A percentile compares a stretch with the other conserved stretches of the same genome.
These are phyloP conservation scores for Nemurella pictetii DNA, from an alignment of 2,888 invertebrate species.

Conservation along the genomic window DNA sequence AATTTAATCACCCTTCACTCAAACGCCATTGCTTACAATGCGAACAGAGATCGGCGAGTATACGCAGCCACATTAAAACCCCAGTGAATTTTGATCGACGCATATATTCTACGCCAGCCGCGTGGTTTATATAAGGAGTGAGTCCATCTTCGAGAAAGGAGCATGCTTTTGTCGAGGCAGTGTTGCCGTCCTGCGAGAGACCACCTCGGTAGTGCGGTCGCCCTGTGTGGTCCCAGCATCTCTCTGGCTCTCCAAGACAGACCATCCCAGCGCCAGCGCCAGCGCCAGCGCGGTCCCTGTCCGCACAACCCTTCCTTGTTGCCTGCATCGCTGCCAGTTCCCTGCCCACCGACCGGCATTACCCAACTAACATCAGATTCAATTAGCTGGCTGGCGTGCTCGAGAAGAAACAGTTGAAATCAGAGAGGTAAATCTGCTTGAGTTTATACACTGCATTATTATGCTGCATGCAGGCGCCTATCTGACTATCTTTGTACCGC, in stretches of 20 bases:
- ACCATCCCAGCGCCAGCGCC: neutral
- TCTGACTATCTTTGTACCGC: too few species aligned
- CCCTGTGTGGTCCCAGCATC: neutral
- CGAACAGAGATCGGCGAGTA: too few species aligned
- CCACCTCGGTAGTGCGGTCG: neutral
- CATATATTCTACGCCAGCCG: neutral
- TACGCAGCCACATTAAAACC: too few species aligned
- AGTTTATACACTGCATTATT: neutral
- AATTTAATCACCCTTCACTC: neutral
- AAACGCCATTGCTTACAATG: too few species aligned
- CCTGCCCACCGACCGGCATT: too few species aligned
- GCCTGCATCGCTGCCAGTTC: neutral
- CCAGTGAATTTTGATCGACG: neutral
- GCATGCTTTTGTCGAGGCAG: neutral
- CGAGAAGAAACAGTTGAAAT: neutral
- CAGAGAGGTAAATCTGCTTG: neutral
- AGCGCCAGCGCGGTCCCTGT: neutral
- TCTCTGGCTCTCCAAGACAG: neutral
- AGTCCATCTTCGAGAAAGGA: neutral
- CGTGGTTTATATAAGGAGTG: neutral
- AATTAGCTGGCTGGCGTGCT: too few species aligned
- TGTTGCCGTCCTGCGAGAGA: neutral
- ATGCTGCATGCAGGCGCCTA: neutral
- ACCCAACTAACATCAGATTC: neutral
- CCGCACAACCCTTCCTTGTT: neutral